Conservation (phyloP, 2,797 vertebrate species). For the Netta rufina region DNA sequence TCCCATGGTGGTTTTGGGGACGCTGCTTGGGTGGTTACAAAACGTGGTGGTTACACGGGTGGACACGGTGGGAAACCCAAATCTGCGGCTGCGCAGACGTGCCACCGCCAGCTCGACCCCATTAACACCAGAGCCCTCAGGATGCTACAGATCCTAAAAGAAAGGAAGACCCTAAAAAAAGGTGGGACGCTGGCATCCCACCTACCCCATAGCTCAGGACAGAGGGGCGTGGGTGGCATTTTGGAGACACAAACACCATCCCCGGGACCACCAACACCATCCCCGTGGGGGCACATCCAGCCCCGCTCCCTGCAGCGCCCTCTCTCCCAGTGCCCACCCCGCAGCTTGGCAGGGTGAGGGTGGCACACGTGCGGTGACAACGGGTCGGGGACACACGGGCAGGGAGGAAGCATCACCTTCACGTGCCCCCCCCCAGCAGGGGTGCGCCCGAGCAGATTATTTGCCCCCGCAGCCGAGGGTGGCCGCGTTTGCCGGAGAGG, state of each 20-base stretch:
- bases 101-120: neutral
- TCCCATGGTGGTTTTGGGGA: neutral
- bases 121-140: accelerated
- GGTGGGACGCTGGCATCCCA: neutral
- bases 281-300: no score
- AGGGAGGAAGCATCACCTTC: neutral
- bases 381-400: neutral
- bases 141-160: neutral
- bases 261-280: no score
- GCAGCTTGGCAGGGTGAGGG: neutral
- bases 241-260: neutral
- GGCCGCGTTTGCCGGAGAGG: neutral
- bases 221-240: accelerated
- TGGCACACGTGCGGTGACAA: neutral
- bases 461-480: slow-evolving; percentile 59
- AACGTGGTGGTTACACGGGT: no score
- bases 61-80: neutral
- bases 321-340: neutral
- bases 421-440: neutral
- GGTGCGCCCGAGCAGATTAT: slow-evolving; percentile 47
- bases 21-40: neutral
- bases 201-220: neutral
- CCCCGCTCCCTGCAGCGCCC: no score
- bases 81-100: accelerated
- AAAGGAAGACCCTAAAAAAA: neutral